Conservation (phyloP, 2,888 invertebrate genomes). For the Bunonema sp. region DNA sequence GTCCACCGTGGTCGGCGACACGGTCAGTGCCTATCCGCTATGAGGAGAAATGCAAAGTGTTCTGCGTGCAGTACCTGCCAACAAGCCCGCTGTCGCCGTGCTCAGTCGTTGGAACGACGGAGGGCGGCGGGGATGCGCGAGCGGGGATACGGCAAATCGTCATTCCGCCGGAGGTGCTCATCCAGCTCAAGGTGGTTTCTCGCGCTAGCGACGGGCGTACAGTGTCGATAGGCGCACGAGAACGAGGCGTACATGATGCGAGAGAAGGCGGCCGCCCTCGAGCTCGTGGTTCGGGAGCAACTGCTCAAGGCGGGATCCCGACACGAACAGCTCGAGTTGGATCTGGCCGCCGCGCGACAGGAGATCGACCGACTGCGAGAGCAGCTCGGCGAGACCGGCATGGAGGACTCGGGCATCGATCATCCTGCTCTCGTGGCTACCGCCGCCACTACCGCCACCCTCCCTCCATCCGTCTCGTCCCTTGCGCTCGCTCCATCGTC, state of each 20-base stretch:
- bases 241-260: constrained; percentile 42
- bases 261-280: constrained; percentile 40
- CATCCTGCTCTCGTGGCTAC: too few relatives aligned
- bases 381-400: neutral
- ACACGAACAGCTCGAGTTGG: too few relatives aligned
- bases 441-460: too few relatives aligned
- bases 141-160: constrained; percentile 2
- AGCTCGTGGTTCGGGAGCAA: constrained; percentile 34
- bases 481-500: too few relatives aligned
- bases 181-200: constrained; percentile 7
- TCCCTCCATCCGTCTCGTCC: too few relatives aligned
- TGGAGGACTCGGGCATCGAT: constrained; percentile 5
- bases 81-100: too few relatives aligned
- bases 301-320: constrained; percentile 17
- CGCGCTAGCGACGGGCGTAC: neutral
- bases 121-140: too few relatives aligned
- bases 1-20: too few relatives aligned
- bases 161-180: constrained; percentile 8
- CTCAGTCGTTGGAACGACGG: too few relatives aligned
- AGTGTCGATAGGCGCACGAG: constrained; percentile 31
- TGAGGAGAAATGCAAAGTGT: too few relatives aligned
- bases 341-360: neutral
- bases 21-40: too few relatives aligned
- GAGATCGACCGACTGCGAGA: constrained; percentile 2
- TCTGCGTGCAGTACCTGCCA: too few relatives aligned